Percentiles rank a stretch among this genome's conserved stretches.
Evolutionary conservation across 2,888 invertebrate species (phyloP).

Genomic region (Petrolisthes manimaculis): DNA sequence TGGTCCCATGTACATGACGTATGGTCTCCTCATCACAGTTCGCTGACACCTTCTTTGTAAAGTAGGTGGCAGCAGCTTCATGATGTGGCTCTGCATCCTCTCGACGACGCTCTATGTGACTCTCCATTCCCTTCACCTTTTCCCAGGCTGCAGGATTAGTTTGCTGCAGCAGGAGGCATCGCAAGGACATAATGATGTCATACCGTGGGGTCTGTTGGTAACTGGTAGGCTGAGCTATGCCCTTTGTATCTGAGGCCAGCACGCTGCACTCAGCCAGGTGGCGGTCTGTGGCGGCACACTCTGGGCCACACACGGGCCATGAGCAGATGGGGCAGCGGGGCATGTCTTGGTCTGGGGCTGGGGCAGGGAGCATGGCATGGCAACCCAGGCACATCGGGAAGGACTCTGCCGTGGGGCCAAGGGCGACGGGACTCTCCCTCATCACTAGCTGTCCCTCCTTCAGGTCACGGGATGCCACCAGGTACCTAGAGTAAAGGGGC

Average conservation of each 20-base stretch:
- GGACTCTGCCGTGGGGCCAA: conserved; percentile 67
- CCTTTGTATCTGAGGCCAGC: conserved; percentile 51
- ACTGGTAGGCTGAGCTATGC: conserved; percentile 33
- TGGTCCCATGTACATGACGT: conserved; percentile 56
- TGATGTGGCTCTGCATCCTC: conserved; percentile 67
- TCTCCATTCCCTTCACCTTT: conserved; percentile 74
- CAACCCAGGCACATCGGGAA: conserved; percentile 67
- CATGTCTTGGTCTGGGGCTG: conserved; percentile 13
- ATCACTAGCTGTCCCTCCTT: conserved; percentile 64
- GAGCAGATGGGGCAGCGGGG: conserved; percentile 52
- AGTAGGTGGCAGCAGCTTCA: conserved; percentile 49
- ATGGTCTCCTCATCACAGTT: conserved; percentile 57
- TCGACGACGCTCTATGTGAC: conserved; percentile 76
- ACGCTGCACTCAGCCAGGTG: conserved; percentile 54
- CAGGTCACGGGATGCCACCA: conserved; percentile 58
- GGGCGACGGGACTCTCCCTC: conserved; percentile 66
- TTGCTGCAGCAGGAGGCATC: conserved; percentile 76
- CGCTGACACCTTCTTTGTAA: conserved; percentile 41
- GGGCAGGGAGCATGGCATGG: conserved; percentile 71
- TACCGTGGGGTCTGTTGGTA: conserved; percentile 70
- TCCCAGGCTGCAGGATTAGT: conserved; percentile 74
- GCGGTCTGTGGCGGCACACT: conserved; percentile 36
- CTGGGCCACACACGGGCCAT: conserved; percentile 60
- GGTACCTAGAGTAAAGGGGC: conserved; percentile 40
- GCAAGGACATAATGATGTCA: conserved; percentile 77